Conservation (phyloP, 2,888 invertebrate species). For the Apocheima hispidaria region DNA sequence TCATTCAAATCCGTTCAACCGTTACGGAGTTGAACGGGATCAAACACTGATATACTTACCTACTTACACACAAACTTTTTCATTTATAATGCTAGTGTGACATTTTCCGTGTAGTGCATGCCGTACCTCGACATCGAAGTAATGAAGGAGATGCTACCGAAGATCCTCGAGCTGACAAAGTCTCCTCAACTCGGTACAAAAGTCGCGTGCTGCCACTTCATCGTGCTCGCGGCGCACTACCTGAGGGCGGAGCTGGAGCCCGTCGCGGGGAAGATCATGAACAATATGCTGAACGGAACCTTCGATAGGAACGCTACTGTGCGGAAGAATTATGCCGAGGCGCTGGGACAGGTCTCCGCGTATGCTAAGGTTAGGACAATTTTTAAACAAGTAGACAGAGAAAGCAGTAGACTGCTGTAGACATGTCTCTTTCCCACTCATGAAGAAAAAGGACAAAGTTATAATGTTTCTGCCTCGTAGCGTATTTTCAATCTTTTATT, state of each 20-base stretch:
- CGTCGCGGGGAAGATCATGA: slow-evolving; percentile 85
- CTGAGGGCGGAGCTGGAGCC: slow-evolving; percentile 85
- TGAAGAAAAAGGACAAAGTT: too few relatives aligned
- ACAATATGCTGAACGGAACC: slow-evolving; percentile 89
- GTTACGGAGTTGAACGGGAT: too few relatives aligned
- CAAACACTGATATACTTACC: too few relatives aligned
- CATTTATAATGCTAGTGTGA: not conserved
- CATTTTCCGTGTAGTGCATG: slow-evolving; percentile 87
- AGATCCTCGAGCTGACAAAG: slow-evolving; percentile 92
- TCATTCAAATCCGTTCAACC: too few relatives aligned
- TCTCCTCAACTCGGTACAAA: slow-evolving; percentile 94
- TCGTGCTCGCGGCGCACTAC: slow-evolving; percentile 88
- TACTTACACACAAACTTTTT: too few relatives aligned
- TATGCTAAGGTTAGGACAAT: slow-evolving; percentile 88
- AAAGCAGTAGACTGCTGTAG: too few relatives aligned
- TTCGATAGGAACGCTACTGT: slow-evolving; percentile 94
- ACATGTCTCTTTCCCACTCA: too few relatives aligned
- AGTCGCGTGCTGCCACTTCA: slow-evolving; percentile 92
- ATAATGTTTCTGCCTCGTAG: too few relatives aligned
- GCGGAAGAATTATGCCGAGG: slow-evolving; percentile 93
- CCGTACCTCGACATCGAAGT: slow-evolving; percentile 91
- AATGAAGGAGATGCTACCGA: slow-evolving; percentile 92
- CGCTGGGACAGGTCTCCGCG: slow-evolving; percentile 94
- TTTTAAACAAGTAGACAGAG: not conserved
- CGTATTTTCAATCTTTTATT: too few relatives aligned